Conservation (phyloP, 2,797 vertebrate genomes). For the Gorsachius magnificus region DNA sequence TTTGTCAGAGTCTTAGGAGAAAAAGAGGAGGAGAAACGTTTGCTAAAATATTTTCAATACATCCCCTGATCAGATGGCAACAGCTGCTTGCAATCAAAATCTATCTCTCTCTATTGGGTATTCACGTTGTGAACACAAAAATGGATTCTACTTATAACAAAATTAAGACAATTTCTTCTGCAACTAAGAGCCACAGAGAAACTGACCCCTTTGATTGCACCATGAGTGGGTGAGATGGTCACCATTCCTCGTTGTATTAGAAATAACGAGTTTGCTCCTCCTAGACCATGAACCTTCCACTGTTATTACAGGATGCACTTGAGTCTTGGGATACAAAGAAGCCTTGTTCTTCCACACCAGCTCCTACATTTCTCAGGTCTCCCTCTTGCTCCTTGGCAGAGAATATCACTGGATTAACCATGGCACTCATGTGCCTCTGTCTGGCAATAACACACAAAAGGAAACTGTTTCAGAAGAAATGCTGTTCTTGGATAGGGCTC, state of each 20-base stretch:
- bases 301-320: background rate
- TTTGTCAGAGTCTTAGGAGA: background rate
- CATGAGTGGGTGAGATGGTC: background rate
- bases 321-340: background rate
- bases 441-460: background rate
- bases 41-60: conserved; percentile 33
- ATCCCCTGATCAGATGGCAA: conserved; percentile 5
- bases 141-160: background rate
- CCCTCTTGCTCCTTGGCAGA: background rate
- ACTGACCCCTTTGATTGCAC: background rate
- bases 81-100: conserved; percentile 32
- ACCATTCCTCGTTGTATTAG: background rate
- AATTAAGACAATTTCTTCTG: background rate
- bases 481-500: background rate
- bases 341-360: background rate
- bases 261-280: background rate
- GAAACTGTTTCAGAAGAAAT: background rate
- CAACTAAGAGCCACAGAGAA: background rate
- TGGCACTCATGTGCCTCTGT: background rate
- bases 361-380: background rate
- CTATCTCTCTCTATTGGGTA: background rate
- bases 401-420: background rate
- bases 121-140: background rate
- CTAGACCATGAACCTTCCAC: background rate
- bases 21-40: conserved; percentile 9